phyloP scores from a whole-genome alignment of 2,888 invertebrate genomes.

The Tuberolachnus salignus region DNA sequence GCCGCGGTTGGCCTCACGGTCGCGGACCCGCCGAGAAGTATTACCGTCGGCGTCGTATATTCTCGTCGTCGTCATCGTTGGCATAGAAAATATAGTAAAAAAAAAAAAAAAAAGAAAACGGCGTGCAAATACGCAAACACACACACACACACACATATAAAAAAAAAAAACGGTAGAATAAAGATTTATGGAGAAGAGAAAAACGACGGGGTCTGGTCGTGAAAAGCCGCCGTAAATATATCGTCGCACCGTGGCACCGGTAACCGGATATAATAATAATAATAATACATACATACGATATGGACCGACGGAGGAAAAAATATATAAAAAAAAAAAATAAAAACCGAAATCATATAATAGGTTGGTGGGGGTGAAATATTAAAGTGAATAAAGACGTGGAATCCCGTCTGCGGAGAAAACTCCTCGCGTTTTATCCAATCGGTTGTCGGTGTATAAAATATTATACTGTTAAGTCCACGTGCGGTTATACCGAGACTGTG shows the following conservation, averaged over 20 bases:
- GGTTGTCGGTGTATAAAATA: slow-evolving; percentile 34
- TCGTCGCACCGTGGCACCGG: not conserved
- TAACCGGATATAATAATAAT: not conserved
- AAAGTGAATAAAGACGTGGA: slow-evolving; percentile 17
- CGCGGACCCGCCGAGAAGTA: not conserved
- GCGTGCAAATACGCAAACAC: not conserved
- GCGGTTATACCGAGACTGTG: not conserved
- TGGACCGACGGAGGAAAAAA: slow-evolving; percentile 2
- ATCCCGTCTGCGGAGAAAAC: not conserved
- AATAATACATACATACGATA: not conserved
- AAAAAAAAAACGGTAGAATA: slow-evolving; percentile 20
- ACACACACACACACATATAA: not conserved
- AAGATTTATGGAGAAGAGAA: slow-evolving; percentile 38
- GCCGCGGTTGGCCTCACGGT: not conserved
- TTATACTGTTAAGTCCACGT: not conserved
- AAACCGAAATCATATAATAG: slow-evolving; percentile 9
- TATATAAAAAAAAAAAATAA: not conserved
- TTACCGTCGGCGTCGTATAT: not conserved
- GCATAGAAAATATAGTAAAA: not conserved
- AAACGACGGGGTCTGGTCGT: not conserved
- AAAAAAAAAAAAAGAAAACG: slow-evolving; percentile 1
- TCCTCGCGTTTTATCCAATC: slow-evolving; percentile 20
- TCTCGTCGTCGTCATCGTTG: not conserved
- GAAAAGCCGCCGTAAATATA: slow-evolving; percentile 30
- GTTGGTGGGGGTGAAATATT: slow-evolving; percentile 14